Percentiles rank a stretch among this genome's conserved stretches.
These are phyloP conservation scores for Festucalex cinctus DNA, from an alignment of 2,113 vertebrate species.

Conservation along the genomic window DNA sequence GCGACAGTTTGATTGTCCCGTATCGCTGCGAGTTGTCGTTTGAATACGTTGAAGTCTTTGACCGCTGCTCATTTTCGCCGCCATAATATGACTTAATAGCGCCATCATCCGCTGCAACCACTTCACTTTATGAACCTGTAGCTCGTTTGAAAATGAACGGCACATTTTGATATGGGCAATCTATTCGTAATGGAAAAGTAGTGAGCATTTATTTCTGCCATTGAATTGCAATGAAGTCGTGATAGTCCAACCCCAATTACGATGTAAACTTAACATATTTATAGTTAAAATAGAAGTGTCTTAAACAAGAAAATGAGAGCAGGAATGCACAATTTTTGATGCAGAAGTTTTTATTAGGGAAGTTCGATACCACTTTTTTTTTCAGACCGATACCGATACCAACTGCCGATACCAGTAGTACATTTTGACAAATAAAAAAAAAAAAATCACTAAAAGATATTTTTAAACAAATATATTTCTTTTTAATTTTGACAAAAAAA, in stretches of 20 bases:
- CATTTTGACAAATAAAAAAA: too few species aligned
- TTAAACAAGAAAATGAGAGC: too few species aligned
- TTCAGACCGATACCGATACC: too few species aligned
- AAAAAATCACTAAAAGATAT: too few species aligned
- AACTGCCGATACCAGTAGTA: too few species aligned
- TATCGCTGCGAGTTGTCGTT: neutral
- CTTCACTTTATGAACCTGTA: constrained; percentile 25
- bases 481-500: too few species aligned
- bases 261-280: neutral
- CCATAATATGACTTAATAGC: constrained; percentile 39
- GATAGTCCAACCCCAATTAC: neutral
- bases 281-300: too few species aligned
- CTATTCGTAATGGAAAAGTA: constrained; percentile 41
- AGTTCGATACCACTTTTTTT: too few species aligned
- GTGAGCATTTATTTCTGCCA: constrained; percentile 1
- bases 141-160: constrained; percentile 6
- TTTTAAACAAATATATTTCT: too few species aligned
- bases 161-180: constrained; percentile 26
- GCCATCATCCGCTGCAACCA: constrained; percentile 11
- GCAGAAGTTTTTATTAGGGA: too few species aligned
- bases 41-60: constrained; percentile 14
- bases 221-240: neutral
- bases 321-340: too few species aligned
- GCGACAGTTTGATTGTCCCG: neutral
- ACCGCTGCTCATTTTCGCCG: constrained; percentile 35